These are phyloP conservation scores for Euzetes globulus DNA, from an alignment of 2,888 invertebrate genomes.

Conservation along the genomic window DNA sequence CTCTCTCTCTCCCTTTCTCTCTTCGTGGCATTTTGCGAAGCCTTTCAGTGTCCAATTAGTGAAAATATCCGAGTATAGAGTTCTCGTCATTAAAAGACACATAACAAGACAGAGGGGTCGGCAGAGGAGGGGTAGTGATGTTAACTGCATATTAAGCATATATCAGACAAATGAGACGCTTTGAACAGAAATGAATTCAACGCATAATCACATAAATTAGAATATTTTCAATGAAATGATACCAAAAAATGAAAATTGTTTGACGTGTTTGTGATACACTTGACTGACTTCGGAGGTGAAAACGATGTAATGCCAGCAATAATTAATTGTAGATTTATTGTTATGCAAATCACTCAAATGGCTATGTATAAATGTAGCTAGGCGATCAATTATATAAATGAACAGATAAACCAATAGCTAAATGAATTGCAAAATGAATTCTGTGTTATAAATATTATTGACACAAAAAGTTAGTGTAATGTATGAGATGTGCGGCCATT, in stretches of 20 bases:
- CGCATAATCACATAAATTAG: background rate
- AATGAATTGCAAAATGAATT: no score
- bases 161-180: slow-evolving; percentile 27
- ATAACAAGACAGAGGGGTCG: slow-evolving; percentile 24
- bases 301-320: background rate
- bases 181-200: background rate
- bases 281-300: no score
- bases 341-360: background rate
- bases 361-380: background rate
- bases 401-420: no score
- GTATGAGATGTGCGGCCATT: background rate
- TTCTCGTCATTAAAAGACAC: slow-evolving; percentile 26
- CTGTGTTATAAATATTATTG: background rate
- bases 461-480: background rate
- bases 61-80: slow-evolving; percentile 22
- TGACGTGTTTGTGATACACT: no score
- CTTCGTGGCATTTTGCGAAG: slow-evolving; percentile 35
- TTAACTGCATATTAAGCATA: slow-evolving; percentile 29
- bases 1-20: slow-evolving; percentile 36
- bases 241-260: no score
- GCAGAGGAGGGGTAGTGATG: background rate
- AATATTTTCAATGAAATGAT: no score
- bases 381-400: no score
- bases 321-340: background rate
- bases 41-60: slow-evolving; percentile 26